Percentiles rank a stretch among this genome's conserved stretches.
Conservation (phyloP, 2,113 vertebrate genomes). For the Dicaeum eximium region DNA sequence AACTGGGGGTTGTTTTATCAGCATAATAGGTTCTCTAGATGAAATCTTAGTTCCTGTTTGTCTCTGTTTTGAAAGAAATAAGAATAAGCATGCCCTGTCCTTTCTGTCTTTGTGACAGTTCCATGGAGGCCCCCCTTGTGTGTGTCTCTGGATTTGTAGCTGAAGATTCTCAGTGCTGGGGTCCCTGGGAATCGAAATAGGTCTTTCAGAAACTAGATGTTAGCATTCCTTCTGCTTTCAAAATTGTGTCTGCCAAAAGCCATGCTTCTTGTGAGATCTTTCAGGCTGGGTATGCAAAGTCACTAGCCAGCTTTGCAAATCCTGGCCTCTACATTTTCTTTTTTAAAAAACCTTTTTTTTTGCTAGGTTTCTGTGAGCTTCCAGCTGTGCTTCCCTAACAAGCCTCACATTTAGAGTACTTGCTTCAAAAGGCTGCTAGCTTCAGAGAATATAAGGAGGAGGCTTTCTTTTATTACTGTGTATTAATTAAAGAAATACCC, state of each 20-base stretch:
- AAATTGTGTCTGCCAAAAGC: background rate
- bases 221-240: background rate
- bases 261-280: background rate
- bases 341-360: background rate
- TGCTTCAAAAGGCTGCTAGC: conserved; percentile 30
- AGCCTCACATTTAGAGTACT: conserved; percentile 15
- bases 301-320: conserved; percentile 7
- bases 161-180: background rate
- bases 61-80: background rate
- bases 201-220: background rate
- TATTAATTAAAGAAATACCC: conserved; percentile 33
- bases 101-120: background rate
- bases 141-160: background rate
- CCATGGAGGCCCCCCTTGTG: background rate
- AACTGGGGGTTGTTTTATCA: background rate
- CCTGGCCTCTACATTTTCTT: background rate
- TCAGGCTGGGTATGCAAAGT: background rate
- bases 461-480: background rate
- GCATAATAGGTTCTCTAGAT: background rate
- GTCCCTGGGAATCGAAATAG: background rate
- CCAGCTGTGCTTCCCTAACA: conserved; percentile 6
- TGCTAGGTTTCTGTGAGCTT: background rate
- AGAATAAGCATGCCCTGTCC: background rate
- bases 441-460: background rate
- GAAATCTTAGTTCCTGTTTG: background rate